Evolutionary conservation across 2,888 invertebrate species (phyloP), one percentile per base, ranked within the genome.

Genomic region (Drosophila diplacantha): DNA sequence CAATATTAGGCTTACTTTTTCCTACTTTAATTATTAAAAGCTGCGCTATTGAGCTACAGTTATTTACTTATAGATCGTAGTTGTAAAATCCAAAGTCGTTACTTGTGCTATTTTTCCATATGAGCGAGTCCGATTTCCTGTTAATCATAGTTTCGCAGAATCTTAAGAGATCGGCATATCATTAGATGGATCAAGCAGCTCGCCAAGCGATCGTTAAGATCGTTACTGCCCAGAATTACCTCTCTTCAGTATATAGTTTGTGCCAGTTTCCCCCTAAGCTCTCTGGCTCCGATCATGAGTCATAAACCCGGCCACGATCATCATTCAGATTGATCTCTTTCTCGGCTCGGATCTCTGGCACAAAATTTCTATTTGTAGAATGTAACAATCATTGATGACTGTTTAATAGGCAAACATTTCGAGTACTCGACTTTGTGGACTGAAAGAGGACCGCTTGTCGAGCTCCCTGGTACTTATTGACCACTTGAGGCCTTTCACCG

Each of bases 401-500:
- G 62, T 73, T 69, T 56, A 75, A 72, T 71, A 61, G 46, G 60
- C 59, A 77, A 81, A 78, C 72, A 75, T 64, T 77, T 72, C 35
- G 62, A 26, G 38, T 39, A 39, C 54, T 69, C 37, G 38, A 72
- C 37, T 55, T 68, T 54, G 64, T 65, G 50, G 49, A 34, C 62
- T 6, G 55, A 31, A 46, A 46, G 44, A 65, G 55, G 47, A 53
- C 16, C 49, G 51, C 37, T 18, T 44, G 49, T 51, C 65, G 66
- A 34, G 65, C 66, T 66, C 67, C 61, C 58, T 59, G 54, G 67
- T 57, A 68, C 59, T 57, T 49, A 65, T 73, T 60, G 74, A 74
- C 66, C 74, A 63, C 62, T 57, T 72, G 50, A 63, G 62, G 67
- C 78, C 78, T 78, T 80, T 77, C 75, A 73, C 69, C 73, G 55